Percentiles rank a stretch among this genome's conserved stretches.
These are phyloP conservation scores for Heliothis subflexa DNA, from an alignment of 1,140 invertebrate genomes.

Conservation along the genomic window DNA sequence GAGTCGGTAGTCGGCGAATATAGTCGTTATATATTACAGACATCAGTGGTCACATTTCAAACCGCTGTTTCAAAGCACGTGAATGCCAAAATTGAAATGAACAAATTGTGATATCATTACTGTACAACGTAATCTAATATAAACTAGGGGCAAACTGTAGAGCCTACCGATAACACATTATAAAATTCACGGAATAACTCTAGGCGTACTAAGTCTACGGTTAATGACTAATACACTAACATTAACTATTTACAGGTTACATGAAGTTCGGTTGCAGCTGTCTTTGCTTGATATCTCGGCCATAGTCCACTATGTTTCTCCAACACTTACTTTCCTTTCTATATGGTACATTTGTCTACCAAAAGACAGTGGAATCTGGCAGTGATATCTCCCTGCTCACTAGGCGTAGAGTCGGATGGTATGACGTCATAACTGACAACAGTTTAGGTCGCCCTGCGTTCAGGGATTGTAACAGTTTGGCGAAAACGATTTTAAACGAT, in stretches of 20 bases:
- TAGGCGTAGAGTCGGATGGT: not conserved
- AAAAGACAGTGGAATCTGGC: constrained; percentile 12
- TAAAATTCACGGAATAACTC: constrained; percentile 8
- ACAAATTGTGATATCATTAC: constrained; percentile 16
- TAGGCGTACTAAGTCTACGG: not conserved
- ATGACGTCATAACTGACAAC: not conserved
- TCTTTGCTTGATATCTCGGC: not conserved
- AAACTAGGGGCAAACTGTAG: not conserved
- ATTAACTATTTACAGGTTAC: not conserved
- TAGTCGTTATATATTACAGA: constrained; percentile 36
- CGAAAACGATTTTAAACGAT: too few relatives aligned
- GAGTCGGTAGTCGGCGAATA: not conserved
- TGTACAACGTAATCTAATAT: not conserved
- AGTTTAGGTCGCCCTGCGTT: too few relatives aligned
- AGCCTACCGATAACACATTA: constrained; percentile 3
- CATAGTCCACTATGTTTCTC: not conserved
- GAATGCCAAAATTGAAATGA: constrained; percentile 32
- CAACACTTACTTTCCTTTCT: constrained; percentile 11
- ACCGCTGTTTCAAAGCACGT: constrained; percentile 35
- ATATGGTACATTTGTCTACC: constrained; percentile 22
- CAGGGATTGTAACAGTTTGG: too few relatives aligned
- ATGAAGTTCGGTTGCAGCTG: not conserved
- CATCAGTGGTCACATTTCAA: constrained; percentile 27
- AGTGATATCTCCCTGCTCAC: not conserved
- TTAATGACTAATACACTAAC: not conserved